Evolutionary conservation across 2,113 vertebrate species (phyloP), one percentile per base, ranked within the genome.

Genomic region (Paracanthobrama guichenoti): DNA sequence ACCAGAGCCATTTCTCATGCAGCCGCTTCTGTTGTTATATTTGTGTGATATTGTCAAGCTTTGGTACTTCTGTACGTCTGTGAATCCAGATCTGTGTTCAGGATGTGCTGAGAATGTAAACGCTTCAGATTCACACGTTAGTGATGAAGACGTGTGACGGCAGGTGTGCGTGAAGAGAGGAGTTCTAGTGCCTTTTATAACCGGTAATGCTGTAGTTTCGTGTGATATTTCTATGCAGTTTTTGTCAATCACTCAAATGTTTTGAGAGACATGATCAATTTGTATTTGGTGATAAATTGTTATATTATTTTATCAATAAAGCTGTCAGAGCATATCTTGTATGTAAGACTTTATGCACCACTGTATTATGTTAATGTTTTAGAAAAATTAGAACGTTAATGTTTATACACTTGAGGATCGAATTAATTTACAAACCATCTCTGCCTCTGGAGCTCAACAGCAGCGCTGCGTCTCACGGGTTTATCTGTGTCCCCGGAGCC

Each of bases 281-380:
- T 83, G 42, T 84, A 67, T 86, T 84, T 84, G 78, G 22, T 76
- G 39, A 72, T 73, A 77, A 85, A 83, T 80, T 67, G 26, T 75
- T 24, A 59, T 60, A 53, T 86, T 79, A 77, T 88, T 88, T 84
- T 88, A 76, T 72, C 60, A 88, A 81, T 81, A 86, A 84, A 86
- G 13, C 20, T 31, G 6, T 67, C 26, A 48, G 28, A 53, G 46
- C 55, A 55, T 86, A 46, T 78, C 74, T 42, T n/a, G 2, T 71
- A 12, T 42, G 6, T 22, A 18, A 55, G 18, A 69, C 7, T 35
- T 67, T 28, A 28, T 18, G 6, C 28, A 14, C 5, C 24, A 62
- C 12, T 16, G 7, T 22, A 55, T 55, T 8, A 20, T 53, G 16
- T 20, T 2, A 28, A 14, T 8, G 62, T 28, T 31, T 64, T 31